Evolutionary conservation across 2,797 vertebrate genomes (phyloP), one percentile per base, ranked within the genome.

Genomic region (Bryconaethiops microstoma): DNA sequence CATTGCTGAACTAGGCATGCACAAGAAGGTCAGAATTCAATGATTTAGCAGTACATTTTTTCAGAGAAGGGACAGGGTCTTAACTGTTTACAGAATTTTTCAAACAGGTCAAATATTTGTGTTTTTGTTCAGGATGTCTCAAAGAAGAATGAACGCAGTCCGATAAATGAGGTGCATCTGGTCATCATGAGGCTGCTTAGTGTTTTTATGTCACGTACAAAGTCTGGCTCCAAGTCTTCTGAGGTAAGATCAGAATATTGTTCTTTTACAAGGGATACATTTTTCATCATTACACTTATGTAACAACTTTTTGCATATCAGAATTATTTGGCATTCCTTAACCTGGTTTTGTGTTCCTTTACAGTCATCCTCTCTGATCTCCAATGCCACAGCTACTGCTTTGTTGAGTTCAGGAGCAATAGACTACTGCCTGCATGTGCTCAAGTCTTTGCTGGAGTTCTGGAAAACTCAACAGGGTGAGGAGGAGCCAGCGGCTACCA

Each of bases 161-260:
- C 97, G 14, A 92, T 98, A 86, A 99, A 99, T 10, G 98, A 99
- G 88, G 97, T 99, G 73, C 98, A 99, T 78, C 87, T 99, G 87
- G 98, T 99, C 65, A 96, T 99, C 63, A 99, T 99, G 98, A 95
- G 98, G 76, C 94, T 99, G 1, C 95, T 99, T 40, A 99, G 97
- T 0, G 98, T 99, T 74, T 99, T 99, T 90, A 99, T 99, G 98
- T 99, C 98, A 70, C 95, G 98, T 82, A 99, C 98, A 14, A 99
- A 99, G 84, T 99, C 98, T 23, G 96, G 97, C 35, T 98, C 98
- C 77, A 99, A 99, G 7, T 97, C 97, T 40, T 96, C 97, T 80
- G 98, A 99, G 97, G 98, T 99, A 93, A 5, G 4, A 23, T 74
- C 29, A 48, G 21, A 42, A 12, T 35, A 48, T 50, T 40, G 17